Evolutionary conservation across 2,888 invertebrate species (phyloP).

Genomic region (Xestia rhomboidea): DNA sequence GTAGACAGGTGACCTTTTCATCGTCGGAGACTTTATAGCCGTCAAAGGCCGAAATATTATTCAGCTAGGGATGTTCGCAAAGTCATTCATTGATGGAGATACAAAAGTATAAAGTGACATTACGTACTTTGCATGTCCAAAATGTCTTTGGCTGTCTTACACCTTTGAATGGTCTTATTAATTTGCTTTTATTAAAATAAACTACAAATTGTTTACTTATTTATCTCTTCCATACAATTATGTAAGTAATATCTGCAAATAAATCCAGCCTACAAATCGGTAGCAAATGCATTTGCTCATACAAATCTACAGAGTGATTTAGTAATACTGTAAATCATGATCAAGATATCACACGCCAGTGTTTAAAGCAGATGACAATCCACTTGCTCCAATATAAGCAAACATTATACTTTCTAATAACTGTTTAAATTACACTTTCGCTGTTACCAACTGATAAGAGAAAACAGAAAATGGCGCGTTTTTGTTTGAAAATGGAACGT

Average conservation of each 20-base stretch:
- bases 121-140: not conserved
- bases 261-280: not conserved
- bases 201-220: not conserved
- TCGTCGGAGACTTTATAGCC: slow-evolving; percentile 17
- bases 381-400: slow-evolving; percentile 58
- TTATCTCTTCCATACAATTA: not conserved
- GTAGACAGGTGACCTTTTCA: slow-evolving; percentile 29
- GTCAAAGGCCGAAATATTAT: slow-evolving; percentile 41
- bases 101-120: not conserved
- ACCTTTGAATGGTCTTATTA: not conserved
- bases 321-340: slow-evolving; percentile 34
- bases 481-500: slow-evolving; percentile 69
- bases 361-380: slow-evolving; percentile 38
- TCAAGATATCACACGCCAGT: slow-evolving; percentile 27
- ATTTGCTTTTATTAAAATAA: not conserved
- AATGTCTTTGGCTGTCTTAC: not conserved
- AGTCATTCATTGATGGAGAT: slow-evolving; percentile 10
- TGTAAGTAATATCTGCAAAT: not conserved
- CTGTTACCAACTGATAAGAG: slow-evolving; percentile 69
- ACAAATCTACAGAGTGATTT: slow-evolving; percentile 38
- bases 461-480: slow-evolving; percentile 77
- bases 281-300: slow-evolving; percentile 17
- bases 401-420: slow-evolving; percentile 78
- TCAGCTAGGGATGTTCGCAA: slow-evolving; percentile 10
- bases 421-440: slow-evolving; percentile 78